Conservation (phyloP, 2,888 invertebrate genomes). For the Tipula confusa region DNA sequence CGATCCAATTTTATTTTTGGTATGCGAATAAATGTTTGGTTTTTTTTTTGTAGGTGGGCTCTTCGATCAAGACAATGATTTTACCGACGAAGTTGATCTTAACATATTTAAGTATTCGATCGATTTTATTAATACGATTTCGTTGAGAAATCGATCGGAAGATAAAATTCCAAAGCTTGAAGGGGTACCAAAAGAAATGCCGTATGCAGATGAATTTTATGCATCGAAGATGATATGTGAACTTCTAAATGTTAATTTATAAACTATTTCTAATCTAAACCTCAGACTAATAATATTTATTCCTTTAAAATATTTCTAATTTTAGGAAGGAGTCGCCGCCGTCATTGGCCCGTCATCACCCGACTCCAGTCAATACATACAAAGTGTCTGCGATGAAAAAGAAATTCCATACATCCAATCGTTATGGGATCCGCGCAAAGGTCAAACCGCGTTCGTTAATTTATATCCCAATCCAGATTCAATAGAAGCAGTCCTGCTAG, state of each 20-base stretch:
- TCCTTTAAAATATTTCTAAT: background rate
- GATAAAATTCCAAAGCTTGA: background rate
- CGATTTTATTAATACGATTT: background rate
- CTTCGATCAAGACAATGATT: background rate
- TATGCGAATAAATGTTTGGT: background rate
- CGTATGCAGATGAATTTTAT: background rate
- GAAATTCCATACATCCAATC: constrained; percentile 83
- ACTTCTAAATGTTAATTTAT: background rate
- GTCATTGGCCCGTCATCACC: constrained; percentile 76
- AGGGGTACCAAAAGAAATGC: background rate
- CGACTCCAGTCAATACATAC: constrained; percentile 67
- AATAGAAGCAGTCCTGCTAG: constrained; percentile 59
- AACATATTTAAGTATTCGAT: background rate
- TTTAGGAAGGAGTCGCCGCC: constrained; percentile 67
- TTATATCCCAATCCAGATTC: constrained; percentile 66
- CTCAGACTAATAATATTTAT: background rate
- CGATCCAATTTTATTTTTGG: background rate
- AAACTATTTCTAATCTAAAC: background rate
- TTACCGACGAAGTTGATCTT: background rate
- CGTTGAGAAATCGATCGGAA: background rate
- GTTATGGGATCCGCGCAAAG: constrained; percentile 61
- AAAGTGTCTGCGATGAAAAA: constrained; percentile 75
- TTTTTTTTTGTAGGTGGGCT: background rate
- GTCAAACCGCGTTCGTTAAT: constrained; percentile 59
- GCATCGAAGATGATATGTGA: background rate